Base-by-base conservation (phyloP, 2,797 vertebrate genomes). In the Agapornis canus region DNA sequence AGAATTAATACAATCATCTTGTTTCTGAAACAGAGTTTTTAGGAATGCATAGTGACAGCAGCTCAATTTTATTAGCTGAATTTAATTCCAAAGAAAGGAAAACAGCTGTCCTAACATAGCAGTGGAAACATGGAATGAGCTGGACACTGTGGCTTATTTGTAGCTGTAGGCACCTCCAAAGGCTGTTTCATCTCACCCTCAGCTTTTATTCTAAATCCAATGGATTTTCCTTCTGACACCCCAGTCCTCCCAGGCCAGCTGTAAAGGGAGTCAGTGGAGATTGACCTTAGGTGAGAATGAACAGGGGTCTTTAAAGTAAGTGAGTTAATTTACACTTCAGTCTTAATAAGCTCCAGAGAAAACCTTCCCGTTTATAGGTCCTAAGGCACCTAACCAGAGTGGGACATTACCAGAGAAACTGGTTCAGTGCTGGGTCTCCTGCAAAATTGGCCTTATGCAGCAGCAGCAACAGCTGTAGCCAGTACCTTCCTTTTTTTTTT, bases 1-100 rank as follows among this genome's bases (percentile, higher is more conserved):
- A 57, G 20, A 65, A 21, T 91, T 75, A 72, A 78, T 78, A 31
- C 72, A 82, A 57, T 91, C 52, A 48, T 81, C 51, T 82, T 43
- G 8, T 81, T 94, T 93, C 82, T 91, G 89, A 95, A 95, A 79
- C 0, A 0, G 71, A 79, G 48, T 27, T 35, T 80, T 87, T 71
- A 89, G 65, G 84, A 87, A 76, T 51, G 59, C 63, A 43, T 79
- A 65, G 52, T 89, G 89, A 75, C 68, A 91, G 81, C 79, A 87
- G 52, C 71, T 92, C 78, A n/a, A 12, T 92, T 93, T 93, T 93
- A 89, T 90, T 93, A 92, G 75, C 45, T 85, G 45, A 73, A 94
- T 89, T 95, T 86, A 92, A 85, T 93, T 95, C 21, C 37, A 63
- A 61, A 94, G 68, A 75, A 95, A 82, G 51, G 11, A 92, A 94